Percentiles rank a stretch among this genome's conserved stretches.
phyloP scores from a whole-genome alignment of 2,888 invertebrate genomes.

The Branchipolynoe longqiensis region DNA sequence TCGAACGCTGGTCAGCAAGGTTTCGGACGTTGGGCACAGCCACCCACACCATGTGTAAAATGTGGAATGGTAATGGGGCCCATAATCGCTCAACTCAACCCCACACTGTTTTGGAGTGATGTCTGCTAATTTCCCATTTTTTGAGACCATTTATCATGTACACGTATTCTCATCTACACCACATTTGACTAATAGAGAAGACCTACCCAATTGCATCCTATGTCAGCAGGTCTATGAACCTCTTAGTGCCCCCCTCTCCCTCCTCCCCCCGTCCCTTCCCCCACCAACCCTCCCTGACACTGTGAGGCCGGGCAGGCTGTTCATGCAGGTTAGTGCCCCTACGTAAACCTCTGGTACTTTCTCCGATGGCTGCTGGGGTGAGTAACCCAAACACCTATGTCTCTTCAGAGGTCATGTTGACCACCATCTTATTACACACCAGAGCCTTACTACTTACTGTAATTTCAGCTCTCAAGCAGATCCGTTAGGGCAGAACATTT shows the following conservation, averaged over 20 bases:
- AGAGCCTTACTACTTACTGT: background rate
- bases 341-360: constrained; percentile 66
- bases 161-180: no score
- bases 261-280: background rate
- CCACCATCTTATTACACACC: constrained; percentile 21
- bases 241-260: no score
- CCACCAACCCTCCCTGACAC: background rate
- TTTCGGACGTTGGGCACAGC: no score
- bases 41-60: no score
- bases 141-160: no score
- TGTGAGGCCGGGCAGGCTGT: constrained; percentile 10
- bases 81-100: no score
- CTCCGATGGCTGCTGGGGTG: constrained; percentile 56
- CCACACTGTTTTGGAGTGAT: no score
- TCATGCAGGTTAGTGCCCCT: constrained; percentile 75
- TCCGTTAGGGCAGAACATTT: background rate
- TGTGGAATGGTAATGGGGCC: no score
- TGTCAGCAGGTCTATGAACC: no score
- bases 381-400: constrained; percentile 32
- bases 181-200: no score
- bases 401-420: constrained; percentile 44
- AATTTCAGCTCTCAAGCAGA: background rate
- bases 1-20: no score
- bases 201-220: background rate
- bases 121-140: no score